Base-by-base conservation (phyloP, 1,140 invertebrate genomes). In the Macrosteles quadrilineatus region DNA sequence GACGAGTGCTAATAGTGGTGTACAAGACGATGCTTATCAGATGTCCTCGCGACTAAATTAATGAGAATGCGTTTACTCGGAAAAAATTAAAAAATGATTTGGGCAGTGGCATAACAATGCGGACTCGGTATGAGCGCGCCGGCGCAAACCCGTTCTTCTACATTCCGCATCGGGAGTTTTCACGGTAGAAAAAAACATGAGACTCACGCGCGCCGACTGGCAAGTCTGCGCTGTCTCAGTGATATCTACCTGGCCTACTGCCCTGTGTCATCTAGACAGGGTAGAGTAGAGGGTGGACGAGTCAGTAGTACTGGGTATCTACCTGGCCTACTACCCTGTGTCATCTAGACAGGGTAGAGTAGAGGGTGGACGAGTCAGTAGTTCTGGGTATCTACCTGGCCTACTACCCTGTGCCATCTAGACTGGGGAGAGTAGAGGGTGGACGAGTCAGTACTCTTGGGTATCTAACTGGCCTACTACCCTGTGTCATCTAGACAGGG, bases 31-130 rank as follows among this genome's bases (percentile, higher is more conserved):
- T 50, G 47, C 21, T 53, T 53, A 53, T 53, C 47, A 59, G 21
- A 29, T 59, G 55, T 59, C 55, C 21, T 11, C 27, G 21, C 4
- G 27, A 1, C 27, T 23, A 59, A 59, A 59, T 59, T 59, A 59
- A 59, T 59, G 55, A 14, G 23, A 59, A 3, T 59, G 55, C 55
- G 27, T 59, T 59, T 59, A n/a, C 23, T 29, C 55, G 27, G 55
- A 27, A 59, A 59, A 59, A 59, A 59, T 27, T 59, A 59, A 59
- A 59, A 59, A 59, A 30, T 59, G 55, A 59, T 59, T 59, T 59
- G 55, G 55, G 12, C 55, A 21, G 55, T 25, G 25, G 55, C 14
- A 59, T 59, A 59, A 59, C 55, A 59, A 59, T 59, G 55, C 55
- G 25, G 55, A 59, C 14, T 23, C 23, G 55, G 47, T 19, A 14